A percentile compares a stretch with the other conserved stretches of the same genome.
Evolutionary conservation across 2,888 invertebrate species (phyloP).

Genomic region (Petrolisthes manimaculis): DNA sequence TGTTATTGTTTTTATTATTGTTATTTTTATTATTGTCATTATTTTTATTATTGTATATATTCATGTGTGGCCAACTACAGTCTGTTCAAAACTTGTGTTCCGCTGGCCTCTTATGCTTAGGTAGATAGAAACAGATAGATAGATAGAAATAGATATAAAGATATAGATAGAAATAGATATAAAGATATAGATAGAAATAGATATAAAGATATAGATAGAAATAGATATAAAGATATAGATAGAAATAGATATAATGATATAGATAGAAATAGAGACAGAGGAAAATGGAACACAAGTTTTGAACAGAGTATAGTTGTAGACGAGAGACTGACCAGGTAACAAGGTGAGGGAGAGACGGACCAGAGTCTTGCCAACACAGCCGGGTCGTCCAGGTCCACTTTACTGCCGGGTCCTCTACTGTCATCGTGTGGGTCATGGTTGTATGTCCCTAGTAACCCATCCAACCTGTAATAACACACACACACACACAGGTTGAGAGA

Average conservation of each 20-base stretch:
- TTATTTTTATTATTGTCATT: too few species aligned
- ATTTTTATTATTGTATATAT: background rate
- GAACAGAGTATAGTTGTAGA: background rate
- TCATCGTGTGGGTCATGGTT: slow-evolving; percentile 44
- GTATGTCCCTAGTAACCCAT: slow-evolving; percentile 42
- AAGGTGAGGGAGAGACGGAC: slow-evolving; percentile 34
- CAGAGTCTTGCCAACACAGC: slow-evolving; percentile 32
- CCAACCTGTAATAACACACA: slow-evolving; percentile 20
- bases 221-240: too few species aligned
- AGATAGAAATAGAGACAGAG: too few species aligned
- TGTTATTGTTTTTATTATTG: too few species aligned
- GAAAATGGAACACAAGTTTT: background rate
- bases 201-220: too few species aligned
- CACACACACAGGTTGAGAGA: too few species aligned
- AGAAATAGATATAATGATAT: too few species aligned
- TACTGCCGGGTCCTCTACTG: slow-evolving; percentile 5
- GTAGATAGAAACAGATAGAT: too few species aligned
- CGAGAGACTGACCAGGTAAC: slow-evolving; percentile 36
- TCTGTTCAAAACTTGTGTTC: background rate
- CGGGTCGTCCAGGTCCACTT: background rate
- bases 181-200: too few species aligned
- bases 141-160: too few species aligned
- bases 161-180: too few species aligned
- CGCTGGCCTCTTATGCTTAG: too few species aligned
- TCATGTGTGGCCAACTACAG: background rate